Percentiles rank a stretch among this genome's conserved stretches.
Evolutionary conservation across 2,888 invertebrate species (phyloP).

Genomic region (Baccha elongata): DNA sequence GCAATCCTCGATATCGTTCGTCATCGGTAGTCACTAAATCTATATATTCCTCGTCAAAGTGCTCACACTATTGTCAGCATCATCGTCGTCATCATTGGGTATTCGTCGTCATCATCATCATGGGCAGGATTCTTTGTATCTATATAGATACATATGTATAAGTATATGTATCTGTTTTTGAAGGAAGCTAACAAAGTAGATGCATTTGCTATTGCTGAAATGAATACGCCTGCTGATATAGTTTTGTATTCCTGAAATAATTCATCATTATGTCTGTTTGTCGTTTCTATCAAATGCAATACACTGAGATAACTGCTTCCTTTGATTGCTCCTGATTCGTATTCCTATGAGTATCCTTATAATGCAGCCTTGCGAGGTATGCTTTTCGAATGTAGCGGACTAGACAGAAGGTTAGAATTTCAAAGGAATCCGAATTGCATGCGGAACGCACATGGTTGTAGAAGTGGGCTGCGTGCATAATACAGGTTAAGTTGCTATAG

Average conservation of each 20-base stretch:
- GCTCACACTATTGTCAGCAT: constrained; percentile 4
- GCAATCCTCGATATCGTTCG: constrained; percentile 46
- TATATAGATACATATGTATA: not conserved
- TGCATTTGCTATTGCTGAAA: constrained; percentile 22
- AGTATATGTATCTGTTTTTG: not conserved
- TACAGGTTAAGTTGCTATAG: constrained; percentile 28
- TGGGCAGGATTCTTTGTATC: constrained; percentile 12
- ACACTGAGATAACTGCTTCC: constrained; percentile 55
- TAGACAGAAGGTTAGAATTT: constrained; percentile 63
- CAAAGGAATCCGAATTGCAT: constrained; percentile 62
- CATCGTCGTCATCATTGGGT: not conserved
- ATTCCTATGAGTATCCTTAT: constrained; percentile 26
- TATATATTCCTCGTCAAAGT: constrained; percentile 6
- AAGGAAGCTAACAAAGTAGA: constrained; percentile 16
- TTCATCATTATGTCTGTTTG: constrained; percentile 69
- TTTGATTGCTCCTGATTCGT: constrained; percentile 64
- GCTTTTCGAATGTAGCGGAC: constrained; percentile 16
- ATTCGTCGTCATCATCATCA: constrained; percentile 19
- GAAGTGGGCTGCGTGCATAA: not conserved
- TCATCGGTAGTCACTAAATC: not conserved
- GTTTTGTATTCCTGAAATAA: constrained; percentile 54
- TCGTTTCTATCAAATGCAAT: constrained; percentile 49
- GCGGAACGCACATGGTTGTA: constrained; percentile 30
- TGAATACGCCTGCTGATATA: constrained; percentile 40
- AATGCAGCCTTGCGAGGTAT: not conserved